These are phyloP conservation scores for Passer domesticus DNA, from an alignment of 2,113 vertebrate species.

Conservation along the genomic window DNA sequence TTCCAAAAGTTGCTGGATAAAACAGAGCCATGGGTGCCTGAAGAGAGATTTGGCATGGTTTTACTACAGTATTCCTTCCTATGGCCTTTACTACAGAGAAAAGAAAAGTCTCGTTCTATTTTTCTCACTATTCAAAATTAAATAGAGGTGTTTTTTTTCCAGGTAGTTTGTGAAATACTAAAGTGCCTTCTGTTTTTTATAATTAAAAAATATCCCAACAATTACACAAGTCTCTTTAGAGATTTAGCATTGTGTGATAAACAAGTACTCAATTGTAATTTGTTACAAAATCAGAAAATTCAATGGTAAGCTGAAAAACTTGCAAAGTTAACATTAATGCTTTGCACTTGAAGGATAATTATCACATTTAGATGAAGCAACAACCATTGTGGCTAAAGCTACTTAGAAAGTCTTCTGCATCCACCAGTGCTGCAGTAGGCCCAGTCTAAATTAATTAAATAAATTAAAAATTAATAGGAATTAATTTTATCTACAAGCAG, in stretches of 20 bases:
- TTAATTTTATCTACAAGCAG: not conserved
- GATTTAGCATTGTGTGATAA: not conserved
- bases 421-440: not conserved
- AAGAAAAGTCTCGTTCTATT: not conserved
- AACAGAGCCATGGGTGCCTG: constrained; percentile 97
- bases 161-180: not conserved
- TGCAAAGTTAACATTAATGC: not conserved
- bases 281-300: not conserved
- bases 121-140: not conserved
- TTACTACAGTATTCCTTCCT: not conserved
- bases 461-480: no score
- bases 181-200: not conserved
- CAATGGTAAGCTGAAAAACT: not conserved
- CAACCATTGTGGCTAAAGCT: not conserved
- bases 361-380: not conserved
- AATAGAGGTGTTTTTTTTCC: fast-evolving
- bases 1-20: constrained; percentile 96
- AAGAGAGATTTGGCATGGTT: not conserved
- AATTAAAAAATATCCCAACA: not conserved
- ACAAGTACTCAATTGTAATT: not conserved
- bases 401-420: not conserved
- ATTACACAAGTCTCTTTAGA: not conserved
- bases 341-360: not conserved
- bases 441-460: no score
- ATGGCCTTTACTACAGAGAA: not conserved